phyloP scores from a whole-genome alignment of 2,797 vertebrate species.

The Channa striata region DNA sequence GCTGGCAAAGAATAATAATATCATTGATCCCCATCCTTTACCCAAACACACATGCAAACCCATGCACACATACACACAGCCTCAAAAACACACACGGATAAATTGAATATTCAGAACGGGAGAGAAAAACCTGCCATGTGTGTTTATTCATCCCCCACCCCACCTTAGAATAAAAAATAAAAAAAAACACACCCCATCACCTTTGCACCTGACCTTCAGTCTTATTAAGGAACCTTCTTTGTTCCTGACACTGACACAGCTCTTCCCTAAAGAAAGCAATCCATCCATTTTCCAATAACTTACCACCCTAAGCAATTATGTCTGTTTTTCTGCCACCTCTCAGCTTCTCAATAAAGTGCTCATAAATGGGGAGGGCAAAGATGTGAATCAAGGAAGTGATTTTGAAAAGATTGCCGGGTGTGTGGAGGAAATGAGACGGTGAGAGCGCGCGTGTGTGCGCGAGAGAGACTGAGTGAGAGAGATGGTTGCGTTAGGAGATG shows the following conservation, averaged over 20 bases:
- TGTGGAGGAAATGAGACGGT: conserved; percentile 79
- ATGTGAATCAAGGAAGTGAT: conserved; percentile 82
- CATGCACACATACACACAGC: conserved; percentile 24
- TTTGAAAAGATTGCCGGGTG: conserved; percentile 77
- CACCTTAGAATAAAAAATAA: conserved; percentile 45
- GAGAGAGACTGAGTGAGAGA: conserved; percentile 23
- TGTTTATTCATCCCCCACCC: conserved; percentile 63
- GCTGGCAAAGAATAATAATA: conserved; percentile 53
- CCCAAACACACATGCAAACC: conserved; percentile 22
- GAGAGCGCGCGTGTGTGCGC: conserved; percentile 20
- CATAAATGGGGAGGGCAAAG: conserved; percentile 79
- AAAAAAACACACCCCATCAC: conserved; percentile 58
- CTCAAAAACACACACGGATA: conserved; percentile 50
- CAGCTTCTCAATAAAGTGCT: conserved; percentile 83
- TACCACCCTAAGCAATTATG: conserved; percentile 81
- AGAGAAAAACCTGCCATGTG: conserved; percentile 41
- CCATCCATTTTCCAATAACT: conserved; percentile 85
- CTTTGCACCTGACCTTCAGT: conserved; percentile 75
- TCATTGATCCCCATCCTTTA: conserved; percentile 17
- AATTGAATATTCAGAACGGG: conserved; percentile 58
- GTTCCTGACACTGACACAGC: conserved; percentile 71
- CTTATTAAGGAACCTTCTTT: conserved; percentile 77
- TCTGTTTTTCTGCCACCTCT: conserved; percentile 80
- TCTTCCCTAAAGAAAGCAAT: conserved; percentile 76
- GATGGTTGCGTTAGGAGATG: conserved; percentile 66